Evolutionary conservation across 2,888 invertebrate species (phyloP), one percentile per base, ranked within the genome.

Genomic region (Orthosia incerta): DNA sequence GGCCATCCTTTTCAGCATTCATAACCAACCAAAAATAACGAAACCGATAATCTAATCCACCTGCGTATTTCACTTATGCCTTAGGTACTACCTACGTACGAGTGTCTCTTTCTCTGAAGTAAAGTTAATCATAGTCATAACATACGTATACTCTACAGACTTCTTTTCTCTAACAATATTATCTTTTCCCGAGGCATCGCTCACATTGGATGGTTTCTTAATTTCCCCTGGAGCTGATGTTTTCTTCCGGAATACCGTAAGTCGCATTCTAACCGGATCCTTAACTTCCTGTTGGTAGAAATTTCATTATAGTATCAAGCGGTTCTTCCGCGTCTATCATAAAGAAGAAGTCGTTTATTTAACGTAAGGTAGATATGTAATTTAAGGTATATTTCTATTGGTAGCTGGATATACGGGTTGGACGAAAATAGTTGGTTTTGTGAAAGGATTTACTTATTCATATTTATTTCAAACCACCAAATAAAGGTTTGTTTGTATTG

Each of bases 141-240:
- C 74, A 46, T 23, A 51, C n/a, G 48, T 13, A 59, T 39, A 7
- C n/a, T 18, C 18, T 4, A 11, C 39, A 45, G 48, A 26, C n/a
- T 39, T 62, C 18, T 59, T 53, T 48, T 53, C 48, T 31, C 18
- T 15, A n/a, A 71, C 56, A n/a, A 65, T 61, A 53, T 59, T 57
- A 23, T 60, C 12, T 51, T 79, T 74, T 46, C 26, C 46, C 61
- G 20, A 56, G 45, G 39, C 61, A 50, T 60, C 51, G 39, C 55
- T 66, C 48, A 59, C 59, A 71, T 66, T 50, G 62, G 56, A 56
- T 57, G 68, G 62, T 65, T 69, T 56, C 56, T 63, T 84, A 81
- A 84, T 81, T 84, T 81, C 84, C 82, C 63, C 9, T 66, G 48
- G 53, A 84, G 67, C 46, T 84, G 71, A 62, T 55, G 71, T 84